These are phyloP conservation scores for Crenuchus spilurus DNA, from an alignment of 2,797 vertebrate species.

Conservation along the genomic window DNA sequence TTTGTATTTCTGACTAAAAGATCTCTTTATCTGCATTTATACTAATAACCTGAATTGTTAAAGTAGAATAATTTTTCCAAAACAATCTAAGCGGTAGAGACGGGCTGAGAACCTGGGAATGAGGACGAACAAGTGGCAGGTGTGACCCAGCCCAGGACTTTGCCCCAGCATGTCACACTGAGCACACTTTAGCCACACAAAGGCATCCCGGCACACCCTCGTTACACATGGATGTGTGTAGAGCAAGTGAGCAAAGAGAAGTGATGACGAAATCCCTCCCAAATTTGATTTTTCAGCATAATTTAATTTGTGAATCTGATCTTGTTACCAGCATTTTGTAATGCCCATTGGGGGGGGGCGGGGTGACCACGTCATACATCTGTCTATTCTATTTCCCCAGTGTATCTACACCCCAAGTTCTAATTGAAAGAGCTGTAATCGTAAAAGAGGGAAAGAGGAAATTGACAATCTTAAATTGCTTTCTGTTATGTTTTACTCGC, in stretches of 20 bases:
- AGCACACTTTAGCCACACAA: constrained; percentile 26
- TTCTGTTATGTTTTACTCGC: too few relatives aligned
- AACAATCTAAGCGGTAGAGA: background rate
- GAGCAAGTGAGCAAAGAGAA: background rate
- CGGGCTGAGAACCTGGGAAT: background rate
- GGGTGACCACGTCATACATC: too few relatives aligned
- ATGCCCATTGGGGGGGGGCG: background rate
- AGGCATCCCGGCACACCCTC: constrained; percentile 42
- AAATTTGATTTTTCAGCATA: constrained; percentile 26
- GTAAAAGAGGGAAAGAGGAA: too few relatives aligned
- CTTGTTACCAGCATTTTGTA: background rate
- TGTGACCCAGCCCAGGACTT: constrained; percentile 53
- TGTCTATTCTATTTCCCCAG: too few relatives aligned
- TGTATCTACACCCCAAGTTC: too few relatives aligned
- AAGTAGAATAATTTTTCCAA: too few relatives aligned
- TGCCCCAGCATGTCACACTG: constrained; percentile 54
- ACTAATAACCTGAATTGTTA: too few relatives aligned
- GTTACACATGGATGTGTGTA: constrained; percentile 12
- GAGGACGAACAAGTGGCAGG: constrained; percentile 48
- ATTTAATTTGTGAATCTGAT: constrained; percentile 25
- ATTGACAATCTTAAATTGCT: too few relatives aligned
- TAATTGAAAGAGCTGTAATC: too few relatives aligned
- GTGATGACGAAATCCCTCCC: constrained; percentile 1
- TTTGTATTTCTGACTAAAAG: background rate
- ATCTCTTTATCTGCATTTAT: background rate